These are phyloP conservation scores for Crossocerus cetratus DNA, from an alignment of 2,888 invertebrate genomes.

Conservation along the genomic window DNA sequence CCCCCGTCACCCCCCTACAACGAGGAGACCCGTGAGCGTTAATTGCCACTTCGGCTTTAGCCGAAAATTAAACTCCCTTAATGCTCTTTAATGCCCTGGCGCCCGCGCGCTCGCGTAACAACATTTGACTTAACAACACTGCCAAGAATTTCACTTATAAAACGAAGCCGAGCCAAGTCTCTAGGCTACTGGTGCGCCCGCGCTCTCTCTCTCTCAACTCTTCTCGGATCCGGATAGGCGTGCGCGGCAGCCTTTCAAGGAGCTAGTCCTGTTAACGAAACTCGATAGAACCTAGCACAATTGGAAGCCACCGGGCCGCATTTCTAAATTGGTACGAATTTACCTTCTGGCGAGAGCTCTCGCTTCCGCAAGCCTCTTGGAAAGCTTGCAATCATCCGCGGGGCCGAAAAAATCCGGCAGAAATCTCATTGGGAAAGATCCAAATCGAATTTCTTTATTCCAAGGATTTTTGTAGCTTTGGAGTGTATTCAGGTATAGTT, in stretches of 20 bases:
- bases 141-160: neutral
- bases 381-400: too few species aligned
- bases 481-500: too few species aligned
- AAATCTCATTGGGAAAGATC: too few species aligned
- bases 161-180: neutral
- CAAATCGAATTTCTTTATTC: too few species aligned
- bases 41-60: constrained; percentile 4
- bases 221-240: neutral
- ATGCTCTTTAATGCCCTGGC: constrained; percentile 3
- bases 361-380: too few species aligned
- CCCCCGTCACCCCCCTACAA: too few species aligned
- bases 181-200: neutral
- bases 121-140: neutral
- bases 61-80: constrained; percentile 3
- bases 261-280: neutral
- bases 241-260: neutral
- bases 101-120: neutral
- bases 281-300: neutral
- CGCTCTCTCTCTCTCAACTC: neutral
- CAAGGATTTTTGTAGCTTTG: too few species aligned
- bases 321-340: neutral
- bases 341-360: too few species aligned
- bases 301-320: neutral
- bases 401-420: too few species aligned
- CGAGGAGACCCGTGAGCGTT: neutral